Evolutionary conservation across 1,140 invertebrate species (phyloP).

Genomic region (Scaptomyza hsui): DNA sequence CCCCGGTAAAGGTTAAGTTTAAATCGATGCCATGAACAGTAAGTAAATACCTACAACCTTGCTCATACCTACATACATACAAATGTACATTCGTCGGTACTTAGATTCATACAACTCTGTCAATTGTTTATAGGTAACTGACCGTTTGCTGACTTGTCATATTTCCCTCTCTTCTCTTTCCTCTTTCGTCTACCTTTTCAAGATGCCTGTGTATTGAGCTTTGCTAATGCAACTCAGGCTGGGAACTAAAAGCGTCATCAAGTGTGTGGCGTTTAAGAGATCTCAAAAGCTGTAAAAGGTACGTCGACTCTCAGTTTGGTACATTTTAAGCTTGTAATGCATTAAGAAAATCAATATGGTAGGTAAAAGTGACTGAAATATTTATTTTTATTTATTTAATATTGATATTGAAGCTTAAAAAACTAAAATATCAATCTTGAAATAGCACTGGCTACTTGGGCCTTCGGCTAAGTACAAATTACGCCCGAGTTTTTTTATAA

Average conservation of each 20-base stretch:
- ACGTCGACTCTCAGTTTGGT: slow-evolving; percentile 17
- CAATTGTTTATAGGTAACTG: slow-evolving; percentile 40
- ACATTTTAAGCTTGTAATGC: slow-evolving; percentile 20
- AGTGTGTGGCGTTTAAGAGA: slow-evolving; percentile 14
- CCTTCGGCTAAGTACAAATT: too few species aligned
- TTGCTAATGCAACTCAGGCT: slow-evolving; percentile 42
- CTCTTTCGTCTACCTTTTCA: slow-evolving; percentile 26
- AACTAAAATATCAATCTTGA: too few species aligned
- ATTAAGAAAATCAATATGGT: background rate
- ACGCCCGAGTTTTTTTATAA: too few species aligned
- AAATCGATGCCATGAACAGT: slow-evolving; percentile 74
- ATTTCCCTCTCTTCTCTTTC: slow-evolving; percentile 42
- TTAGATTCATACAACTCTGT: slow-evolving; percentile 17
- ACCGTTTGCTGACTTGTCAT: slow-evolving; percentile 70
- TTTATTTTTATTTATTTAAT: too few species aligned
- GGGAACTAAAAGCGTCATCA: slow-evolving; percentile 43
- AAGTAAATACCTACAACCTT: slow-evolving; percentile 63
- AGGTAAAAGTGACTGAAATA: slow-evolving; percentile 14
- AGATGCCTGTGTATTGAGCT: slow-evolving; percentile 27
- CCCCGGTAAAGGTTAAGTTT: slow-evolving; percentile 67
- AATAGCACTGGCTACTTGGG: too few species aligned
- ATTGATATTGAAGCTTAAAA: too few species aligned
- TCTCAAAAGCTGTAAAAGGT: slow-evolving; percentile 20
- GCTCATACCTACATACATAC: slow-evolving; percentile 13
- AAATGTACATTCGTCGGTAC: background rate